Conservation (phyloP, 92 coral and sea anemone genomes). For the Porites divaricata region DNA sequence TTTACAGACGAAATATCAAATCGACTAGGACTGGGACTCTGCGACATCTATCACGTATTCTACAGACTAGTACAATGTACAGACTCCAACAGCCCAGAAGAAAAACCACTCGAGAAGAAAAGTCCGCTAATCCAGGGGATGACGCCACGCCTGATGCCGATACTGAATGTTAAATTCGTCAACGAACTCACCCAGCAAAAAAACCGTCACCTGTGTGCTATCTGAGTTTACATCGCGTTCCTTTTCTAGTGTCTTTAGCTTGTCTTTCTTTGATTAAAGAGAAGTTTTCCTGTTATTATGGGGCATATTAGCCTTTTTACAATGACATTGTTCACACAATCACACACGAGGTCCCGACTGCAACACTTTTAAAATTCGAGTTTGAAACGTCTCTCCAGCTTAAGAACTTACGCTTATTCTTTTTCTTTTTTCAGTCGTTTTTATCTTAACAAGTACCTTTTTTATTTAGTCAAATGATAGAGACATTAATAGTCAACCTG, state of each 20-base stretch:
- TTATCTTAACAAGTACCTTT: neutral
- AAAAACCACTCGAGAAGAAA: conserved; percentile 36
- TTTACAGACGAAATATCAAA: too few species aligned
- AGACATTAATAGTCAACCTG: neutral
- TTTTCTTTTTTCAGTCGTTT: neutral
- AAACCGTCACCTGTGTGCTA: neutral
- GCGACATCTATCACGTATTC: too few species aligned
- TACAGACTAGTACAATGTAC: too few species aligned
- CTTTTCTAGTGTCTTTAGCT: neutral
- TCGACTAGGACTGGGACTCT: too few species aligned
- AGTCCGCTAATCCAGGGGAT: conserved; percentile 17
- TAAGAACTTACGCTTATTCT: too few species aligned
- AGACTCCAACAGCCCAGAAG: conserved; percentile 61
- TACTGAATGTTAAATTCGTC: conserved; percentile 19
- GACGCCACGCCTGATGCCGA: conserved; percentile 31
- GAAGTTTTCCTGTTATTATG: neutral
- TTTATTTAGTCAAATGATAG: conserved; percentile 1
- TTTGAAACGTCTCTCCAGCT: too few species aligned
- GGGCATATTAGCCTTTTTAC: neutral
- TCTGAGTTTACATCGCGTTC: neutral
- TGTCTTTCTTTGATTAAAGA: neutral
- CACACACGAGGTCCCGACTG: neutral
- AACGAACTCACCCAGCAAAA: conserved; percentile 1
- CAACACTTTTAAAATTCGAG: neutral
- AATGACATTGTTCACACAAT: neutral